Evolutionary conservation across 2,888 invertebrate genomes (phyloP).

Genomic region (Macrosoma leucophasiata): DNA sequence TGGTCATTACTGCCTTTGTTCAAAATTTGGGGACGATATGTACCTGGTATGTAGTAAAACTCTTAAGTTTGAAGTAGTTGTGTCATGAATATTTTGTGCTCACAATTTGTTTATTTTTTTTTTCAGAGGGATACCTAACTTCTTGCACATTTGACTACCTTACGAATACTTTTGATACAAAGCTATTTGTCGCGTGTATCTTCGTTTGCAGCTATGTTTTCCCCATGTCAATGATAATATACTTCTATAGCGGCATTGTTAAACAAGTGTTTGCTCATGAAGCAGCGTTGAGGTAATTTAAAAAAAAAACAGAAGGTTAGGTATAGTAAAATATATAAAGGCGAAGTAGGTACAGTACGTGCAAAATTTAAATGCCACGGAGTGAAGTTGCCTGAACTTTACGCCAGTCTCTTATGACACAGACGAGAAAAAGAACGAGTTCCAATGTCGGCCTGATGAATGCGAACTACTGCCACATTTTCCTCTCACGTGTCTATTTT

Average conservation of each 20-base stretch:
- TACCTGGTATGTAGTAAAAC: constrained; percentile 77
- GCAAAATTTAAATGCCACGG: too few species aligned
- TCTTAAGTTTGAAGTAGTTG: neutral
- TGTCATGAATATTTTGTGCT: neutral
- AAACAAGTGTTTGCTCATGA: constrained; percentile 91
- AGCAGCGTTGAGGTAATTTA: constrained; percentile 79
- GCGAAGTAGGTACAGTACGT: too few species aligned
- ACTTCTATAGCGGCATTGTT: constrained; percentile 92
- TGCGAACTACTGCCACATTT: too few species aligned
- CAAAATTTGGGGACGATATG: constrained; percentile 90
- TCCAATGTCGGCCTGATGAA: too few species aligned
- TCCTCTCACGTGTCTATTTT: too few species aligned
- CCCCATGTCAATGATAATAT: constrained; percentile 85
- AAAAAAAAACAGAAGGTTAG: neutral
- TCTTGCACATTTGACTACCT: constrained; percentile 90
- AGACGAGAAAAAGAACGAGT: too few species aligned
- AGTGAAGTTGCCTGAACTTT: too few species aligned
- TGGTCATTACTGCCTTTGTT: constrained; percentile 87
- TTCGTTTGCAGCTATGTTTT: constrained; percentile 86
- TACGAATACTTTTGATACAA: constrained; percentile 85
- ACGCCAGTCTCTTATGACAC: too few species aligned
- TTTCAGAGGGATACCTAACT: constrained; percentile 91
- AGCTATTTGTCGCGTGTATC: constrained; percentile 84
- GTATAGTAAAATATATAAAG: neutral
- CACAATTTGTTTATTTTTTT: constrained; percentile 2